A percentile compares a stretch with the other conserved stretches of the same genome.
These are phyloP conservation scores for Australoheros facetus DNA, from an alignment of 2,797 vertebrate genomes.

Conservation along the genomic window DNA sequence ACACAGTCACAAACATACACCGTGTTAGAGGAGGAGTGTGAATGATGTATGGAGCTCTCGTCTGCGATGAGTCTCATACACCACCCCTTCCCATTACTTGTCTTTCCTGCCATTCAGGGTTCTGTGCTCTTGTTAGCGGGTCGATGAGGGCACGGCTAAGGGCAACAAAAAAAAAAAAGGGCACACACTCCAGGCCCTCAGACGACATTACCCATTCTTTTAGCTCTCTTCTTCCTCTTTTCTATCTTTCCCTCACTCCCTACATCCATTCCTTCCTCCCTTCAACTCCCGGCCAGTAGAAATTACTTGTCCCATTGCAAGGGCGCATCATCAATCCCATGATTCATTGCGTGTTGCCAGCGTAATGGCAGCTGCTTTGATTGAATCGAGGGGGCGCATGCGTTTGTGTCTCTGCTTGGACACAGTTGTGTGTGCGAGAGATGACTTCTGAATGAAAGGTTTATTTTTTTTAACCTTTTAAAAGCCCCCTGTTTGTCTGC, in stretches of 20 bases:
- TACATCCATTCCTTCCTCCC: conserved; percentile 65
- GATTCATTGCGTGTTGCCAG: conserved; percentile 64
- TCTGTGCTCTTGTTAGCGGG: conserved; percentile 64
- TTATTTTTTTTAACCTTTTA: conserved; percentile 66
- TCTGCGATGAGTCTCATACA: conserved; percentile 54
- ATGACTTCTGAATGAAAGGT: conserved; percentile 69
- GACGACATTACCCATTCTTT: conserved; percentile 52
- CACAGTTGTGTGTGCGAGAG: conserved; percentile 55
- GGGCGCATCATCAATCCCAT: conserved; percentile 73
- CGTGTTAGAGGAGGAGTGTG: conserved; percentile 32
- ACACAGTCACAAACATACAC: conserved; percentile 29
- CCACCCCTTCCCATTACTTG: conserved; percentile 31
- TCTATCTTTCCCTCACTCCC: conserved; percentile 41
- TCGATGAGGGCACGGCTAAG: conserved; percentile 39
- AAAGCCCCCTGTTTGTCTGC: conserved; percentile 59
- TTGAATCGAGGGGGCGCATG: conserved; percentile 67
- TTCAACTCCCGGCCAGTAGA: conserved; percentile 72
- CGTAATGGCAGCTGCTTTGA: conserved; percentile 65
- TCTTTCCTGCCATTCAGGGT: conserved; percentile 21
- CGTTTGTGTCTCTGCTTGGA: conserved; percentile 61
- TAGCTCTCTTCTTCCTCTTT: conserved; percentile 52
- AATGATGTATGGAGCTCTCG: conserved; percentile 68
- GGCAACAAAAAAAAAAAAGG: conserved; percentile 9
- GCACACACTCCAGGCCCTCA: conserved; percentile 26
- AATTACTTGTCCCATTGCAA: conserved; percentile 81